Conservation (phyloP, 2,797 vertebrate genomes). For the Sebastes paucispinis region DNA sequence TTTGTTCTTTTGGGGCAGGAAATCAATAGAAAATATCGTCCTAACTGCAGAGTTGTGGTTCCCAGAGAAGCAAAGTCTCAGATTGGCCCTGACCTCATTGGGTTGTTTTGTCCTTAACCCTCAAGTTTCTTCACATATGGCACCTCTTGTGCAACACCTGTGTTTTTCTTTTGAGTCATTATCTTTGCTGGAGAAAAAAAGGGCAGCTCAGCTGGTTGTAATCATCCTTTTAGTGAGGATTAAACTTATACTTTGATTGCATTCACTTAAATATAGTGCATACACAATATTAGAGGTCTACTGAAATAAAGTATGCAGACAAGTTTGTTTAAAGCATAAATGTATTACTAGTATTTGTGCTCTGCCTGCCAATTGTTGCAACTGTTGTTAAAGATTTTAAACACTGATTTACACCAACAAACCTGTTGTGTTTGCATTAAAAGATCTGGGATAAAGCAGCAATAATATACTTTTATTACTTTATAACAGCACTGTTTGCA, state of each 20-base stretch:
- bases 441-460: too few species aligned
- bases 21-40: neutral
- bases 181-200: constrained; percentile 3
- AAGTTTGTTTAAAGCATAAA: too few species aligned
- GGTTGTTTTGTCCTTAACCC: neutral
- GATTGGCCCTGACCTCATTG: too few species aligned
- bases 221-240: fast-evolving
- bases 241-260: neutral
- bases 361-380: too few species aligned
- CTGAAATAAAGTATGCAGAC: neutral
- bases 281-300: too few species aligned
- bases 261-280: neutral
- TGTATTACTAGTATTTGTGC: too few species aligned
- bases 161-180: neutral
- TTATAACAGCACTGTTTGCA: neutral
- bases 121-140: neutral
- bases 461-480: too few species aligned
- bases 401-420: too few species aligned
- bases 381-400: too few species aligned
- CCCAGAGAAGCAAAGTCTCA: neutral
- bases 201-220: neutral
- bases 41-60: neutral
- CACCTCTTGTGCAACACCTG: neutral
- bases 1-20: neutral
- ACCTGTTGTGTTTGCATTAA: too few species aligned